Conservation (phyloP, 2,888 invertebrate species). For the Dryadula phaetusa region DNA sequence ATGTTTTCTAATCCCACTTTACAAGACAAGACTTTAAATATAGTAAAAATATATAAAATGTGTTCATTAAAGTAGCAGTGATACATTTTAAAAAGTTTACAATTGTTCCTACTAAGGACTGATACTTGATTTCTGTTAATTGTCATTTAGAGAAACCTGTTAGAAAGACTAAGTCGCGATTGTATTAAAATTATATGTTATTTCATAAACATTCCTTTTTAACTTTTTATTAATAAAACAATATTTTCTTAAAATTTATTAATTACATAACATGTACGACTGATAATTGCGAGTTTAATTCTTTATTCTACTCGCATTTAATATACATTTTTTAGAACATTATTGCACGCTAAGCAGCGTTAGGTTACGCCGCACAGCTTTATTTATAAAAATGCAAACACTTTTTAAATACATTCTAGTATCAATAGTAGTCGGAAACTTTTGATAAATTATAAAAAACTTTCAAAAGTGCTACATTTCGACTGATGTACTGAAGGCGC, state of each 20-base stretch:
- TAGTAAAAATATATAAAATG: too few species aligned
- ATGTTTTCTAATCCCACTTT: too few species aligned
- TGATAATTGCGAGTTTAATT: too few species aligned
- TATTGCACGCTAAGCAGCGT: not conserved
- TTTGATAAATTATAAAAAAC: conserved; percentile 29
- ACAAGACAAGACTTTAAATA: too few species aligned
- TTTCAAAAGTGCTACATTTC: conserved; percentile 23
- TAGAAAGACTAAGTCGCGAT: not conserved
- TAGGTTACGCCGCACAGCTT: not conserved
- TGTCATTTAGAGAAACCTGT: not conserved
- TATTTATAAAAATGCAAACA: too few species aligned
- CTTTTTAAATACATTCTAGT: conserved; percentile 3
- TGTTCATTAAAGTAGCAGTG: too few species aligned
- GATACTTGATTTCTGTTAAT: not conserved
- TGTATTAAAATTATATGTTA: too few species aligned
- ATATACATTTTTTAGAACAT: not conserved
- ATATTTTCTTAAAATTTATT: too few species aligned
- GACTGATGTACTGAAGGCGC: conserved; percentile 20
- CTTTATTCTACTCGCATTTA: too few species aligned
- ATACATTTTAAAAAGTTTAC: not conserved
- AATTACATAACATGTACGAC: too few species aligned
- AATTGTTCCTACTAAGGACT: not conserved
- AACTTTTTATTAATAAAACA: too few species aligned
- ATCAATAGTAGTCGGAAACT: conserved; percentile 10
- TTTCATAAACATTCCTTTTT: too few species aligned